Evolutionary conservation across 2,888 invertebrate species (phyloP).

Genomic region (Emesis russula): DNA sequence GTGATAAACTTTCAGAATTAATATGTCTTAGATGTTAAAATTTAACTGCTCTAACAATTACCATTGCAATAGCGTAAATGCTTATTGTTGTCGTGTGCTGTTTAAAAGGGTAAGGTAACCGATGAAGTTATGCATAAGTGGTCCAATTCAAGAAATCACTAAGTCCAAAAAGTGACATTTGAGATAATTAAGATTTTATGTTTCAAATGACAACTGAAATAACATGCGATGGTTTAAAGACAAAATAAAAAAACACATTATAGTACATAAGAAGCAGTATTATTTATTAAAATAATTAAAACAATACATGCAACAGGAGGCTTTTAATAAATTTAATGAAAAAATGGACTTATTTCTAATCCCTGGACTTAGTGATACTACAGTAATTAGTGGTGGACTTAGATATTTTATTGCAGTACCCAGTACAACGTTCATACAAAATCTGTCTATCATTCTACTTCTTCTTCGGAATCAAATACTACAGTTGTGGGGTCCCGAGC

Average conservation of each 20-base stretch:
- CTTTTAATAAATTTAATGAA: neutral
- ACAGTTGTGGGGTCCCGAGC: neutral
- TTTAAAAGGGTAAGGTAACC: too few species aligned
- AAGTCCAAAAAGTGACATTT: neutral
- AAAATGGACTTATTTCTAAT: slow-evolving; percentile 8
- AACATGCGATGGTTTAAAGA: too few species aligned
- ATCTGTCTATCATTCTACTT: too few species aligned
- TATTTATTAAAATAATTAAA: neutral
- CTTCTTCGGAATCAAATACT: neutral
- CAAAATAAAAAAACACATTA: neutral
- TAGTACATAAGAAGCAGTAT: neutral
- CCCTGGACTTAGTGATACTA: neutral
- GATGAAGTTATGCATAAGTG: too few species aligned
- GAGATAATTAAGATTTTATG: neutral
- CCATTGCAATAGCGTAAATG: too few species aligned
- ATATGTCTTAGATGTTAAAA: too few species aligned
- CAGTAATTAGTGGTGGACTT: neutral
- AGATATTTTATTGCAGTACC: slow-evolving; percentile 5
- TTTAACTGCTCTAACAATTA: too few species aligned
- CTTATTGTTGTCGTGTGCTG: too few species aligned
- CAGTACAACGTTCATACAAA: neutral
- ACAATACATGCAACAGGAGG: neutral
- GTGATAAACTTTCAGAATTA: too few species aligned
- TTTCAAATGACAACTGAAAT: too few species aligned
- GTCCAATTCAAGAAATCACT: slow-evolving; percentile 9